Conservation (phyloP, 2,888 invertebrate genomes). For the Drosophila peninsularis region DNA sequence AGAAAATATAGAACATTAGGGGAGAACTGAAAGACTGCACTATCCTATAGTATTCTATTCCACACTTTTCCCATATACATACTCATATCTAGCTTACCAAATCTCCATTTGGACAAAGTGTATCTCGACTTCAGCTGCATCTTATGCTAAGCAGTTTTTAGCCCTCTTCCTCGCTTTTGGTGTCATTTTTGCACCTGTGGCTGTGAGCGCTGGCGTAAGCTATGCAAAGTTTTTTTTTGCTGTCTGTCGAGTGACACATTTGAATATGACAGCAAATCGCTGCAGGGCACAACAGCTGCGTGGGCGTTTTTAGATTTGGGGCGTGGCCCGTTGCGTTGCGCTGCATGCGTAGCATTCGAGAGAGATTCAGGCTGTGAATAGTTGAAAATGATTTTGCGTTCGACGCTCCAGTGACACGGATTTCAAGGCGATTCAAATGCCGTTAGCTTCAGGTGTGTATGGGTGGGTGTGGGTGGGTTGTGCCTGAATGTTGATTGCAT, state of each 20-base stretch:
- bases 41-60: too few species aligned
- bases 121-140: slow-evolving; percentile 11
- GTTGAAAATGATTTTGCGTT: slow-evolving; percentile 44
- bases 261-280: slow-evolving; percentile 54
- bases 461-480: neutral
- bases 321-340: slow-evolving; percentile 39
- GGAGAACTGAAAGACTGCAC: too few species aligned
- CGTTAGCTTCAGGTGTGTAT: slow-evolving; percentile 16
- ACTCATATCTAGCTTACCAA: too few species aligned
- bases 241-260: slow-evolving; percentile 42
- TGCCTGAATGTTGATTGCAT: neutral
- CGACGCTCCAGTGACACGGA: slow-evolving; percentile 56
- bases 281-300: slow-evolving; percentile 12
- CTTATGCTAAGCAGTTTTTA: neutral
- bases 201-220: slow-evolving; percentile 20
- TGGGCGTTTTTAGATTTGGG: slow-evolving; percentile 18
- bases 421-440: slow-evolving; percentile 48
- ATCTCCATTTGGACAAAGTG: neutral
- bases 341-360: slow-evolving; percentile 34
- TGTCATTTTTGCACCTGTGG: slow-evolving; percentile 52
- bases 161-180: slow-evolving; percentile 1
- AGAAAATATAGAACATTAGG: too few species aligned
- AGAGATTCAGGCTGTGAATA: slow-evolving; percentile 16
- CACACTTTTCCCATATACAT: too few species aligned
- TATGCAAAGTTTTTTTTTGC: slow-evolving; percentile 27